Conservation (phyloP, 2,113 vertebrate species). For the Theristicus caerulescens region DNA sequence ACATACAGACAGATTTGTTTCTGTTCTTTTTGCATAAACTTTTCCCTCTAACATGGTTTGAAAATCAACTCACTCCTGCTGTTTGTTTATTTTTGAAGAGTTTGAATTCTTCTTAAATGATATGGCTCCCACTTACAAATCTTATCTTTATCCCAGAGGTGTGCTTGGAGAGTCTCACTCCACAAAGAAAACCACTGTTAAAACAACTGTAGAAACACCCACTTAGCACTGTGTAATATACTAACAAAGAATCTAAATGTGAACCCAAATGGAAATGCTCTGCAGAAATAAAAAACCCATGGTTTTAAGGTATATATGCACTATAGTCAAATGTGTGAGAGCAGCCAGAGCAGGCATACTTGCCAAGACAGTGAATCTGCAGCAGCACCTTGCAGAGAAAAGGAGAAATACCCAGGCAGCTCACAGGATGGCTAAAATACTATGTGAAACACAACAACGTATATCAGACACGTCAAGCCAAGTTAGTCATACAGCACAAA, state of each 20-base stretch:
- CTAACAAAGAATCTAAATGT: not conserved
- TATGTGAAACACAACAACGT: not conserved
- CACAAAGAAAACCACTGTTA: not conserved
- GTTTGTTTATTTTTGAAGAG: conserved; percentile 19
- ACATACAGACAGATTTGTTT: not conserved
- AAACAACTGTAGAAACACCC: not conserved
- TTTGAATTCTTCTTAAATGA: not conserved
- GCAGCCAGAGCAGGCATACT: not conserved
- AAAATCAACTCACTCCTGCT: conserved; percentile 17
- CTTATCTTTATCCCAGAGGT: not conserved
- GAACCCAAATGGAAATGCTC: not conserved
- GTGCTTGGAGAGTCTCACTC: not conserved
- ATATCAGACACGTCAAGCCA: not conserved
- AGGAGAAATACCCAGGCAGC: not conserved
- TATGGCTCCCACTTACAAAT: not conserved
- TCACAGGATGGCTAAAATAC: not conserved
- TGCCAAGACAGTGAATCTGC: not conserved
- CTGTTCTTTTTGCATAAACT: not conserved
- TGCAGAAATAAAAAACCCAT: not conserved
- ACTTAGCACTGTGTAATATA: not conserved
- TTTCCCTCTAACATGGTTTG: conserved; percentile 7
- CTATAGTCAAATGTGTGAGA: not conserved
- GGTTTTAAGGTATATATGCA: not conserved
- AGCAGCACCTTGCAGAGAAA: not conserved
- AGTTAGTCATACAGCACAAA: not conserved